Conservation (phyloP, 2,797 vertebrate species). For the Enteromius mattozi region DNA sequence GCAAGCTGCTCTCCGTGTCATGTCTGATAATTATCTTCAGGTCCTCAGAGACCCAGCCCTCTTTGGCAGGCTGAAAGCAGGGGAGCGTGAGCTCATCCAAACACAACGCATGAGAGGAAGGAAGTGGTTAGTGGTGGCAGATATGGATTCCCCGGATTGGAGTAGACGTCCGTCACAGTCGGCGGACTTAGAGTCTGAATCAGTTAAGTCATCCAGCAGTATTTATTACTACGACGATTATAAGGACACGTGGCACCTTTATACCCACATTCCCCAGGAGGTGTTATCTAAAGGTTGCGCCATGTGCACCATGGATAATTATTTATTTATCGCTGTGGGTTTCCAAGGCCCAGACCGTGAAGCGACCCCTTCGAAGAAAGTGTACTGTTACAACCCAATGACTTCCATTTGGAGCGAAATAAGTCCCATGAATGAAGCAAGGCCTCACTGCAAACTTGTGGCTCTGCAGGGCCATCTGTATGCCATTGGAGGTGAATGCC, state of each 20-base stretch:
- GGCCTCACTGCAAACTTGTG: slow-evolving; percentile 90
- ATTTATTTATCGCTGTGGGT: slow-evolving; percentile 89
- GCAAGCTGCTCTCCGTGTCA: slow-evolving; percentile 84
- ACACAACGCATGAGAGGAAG: slow-evolving; percentile 79
- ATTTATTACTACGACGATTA: slow-evolving; percentile 87
- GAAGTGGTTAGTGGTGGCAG: slow-evolving; percentile 80
- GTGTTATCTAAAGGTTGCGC: slow-evolving; percentile 85
- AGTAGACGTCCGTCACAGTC: slow-evolving; percentile 50
- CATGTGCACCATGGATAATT: slow-evolving; percentile 92
- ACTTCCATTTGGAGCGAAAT: slow-evolving; percentile 90
- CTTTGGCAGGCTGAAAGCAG: slow-evolving; percentile 82
- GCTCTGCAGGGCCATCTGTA: slow-evolving; percentile 89
- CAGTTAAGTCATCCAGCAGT: slow-evolving; percentile 70
- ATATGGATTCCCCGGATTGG: slow-evolving; percentile 80
- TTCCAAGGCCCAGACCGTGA: slow-evolving; percentile 75
- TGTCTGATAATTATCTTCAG: slow-evolving; percentile 93
- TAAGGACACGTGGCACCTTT: slow-evolving; percentile 80
- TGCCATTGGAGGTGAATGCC: slow-evolving; percentile 93
- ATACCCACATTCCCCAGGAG: slow-evolving; percentile 83
- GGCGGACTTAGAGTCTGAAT: slow-evolving; percentile 41
- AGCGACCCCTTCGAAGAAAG: slow-evolving; percentile 82
- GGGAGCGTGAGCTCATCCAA: slow-evolving; percentile 86
- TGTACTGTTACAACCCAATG: slow-evolving; percentile 93
- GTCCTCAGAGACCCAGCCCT: slow-evolving; percentile 84
- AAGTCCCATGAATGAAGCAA: slow-evolving; percentile 87